Evolutionary conservation across 2,797 vertebrate genomes (phyloP).

Genomic region (Triplophysa bombifrons): DNA sequence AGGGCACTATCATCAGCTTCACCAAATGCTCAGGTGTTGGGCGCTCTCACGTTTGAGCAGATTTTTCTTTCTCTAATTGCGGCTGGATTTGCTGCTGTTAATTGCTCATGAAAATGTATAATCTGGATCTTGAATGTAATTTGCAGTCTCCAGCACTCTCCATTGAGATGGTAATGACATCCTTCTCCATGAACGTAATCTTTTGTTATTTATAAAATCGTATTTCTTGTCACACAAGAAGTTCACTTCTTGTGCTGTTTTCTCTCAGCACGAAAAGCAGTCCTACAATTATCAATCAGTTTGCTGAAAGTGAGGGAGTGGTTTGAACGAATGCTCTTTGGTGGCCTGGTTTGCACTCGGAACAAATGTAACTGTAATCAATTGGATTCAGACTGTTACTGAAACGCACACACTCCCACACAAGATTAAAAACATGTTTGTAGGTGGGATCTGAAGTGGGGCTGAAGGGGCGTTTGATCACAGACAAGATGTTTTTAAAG

Average conservation of each 20-base stretch:
- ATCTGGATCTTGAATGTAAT: conserved; percentile 51
- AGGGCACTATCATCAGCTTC: not conserved
- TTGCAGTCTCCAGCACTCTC: conserved; percentile 37
- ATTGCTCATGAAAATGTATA: conserved; percentile 56
- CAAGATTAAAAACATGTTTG: not conserved
- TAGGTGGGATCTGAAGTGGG: not conserved
- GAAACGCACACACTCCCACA: not conserved
- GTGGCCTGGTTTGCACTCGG: not conserved
- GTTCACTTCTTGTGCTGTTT: conserved; percentile 24
- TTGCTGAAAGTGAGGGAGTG: conserved; percentile 29
- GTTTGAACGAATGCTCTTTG: not conserved
- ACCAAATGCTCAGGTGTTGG: conserved; percentile 11
- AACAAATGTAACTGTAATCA: conserved; percentile 9
- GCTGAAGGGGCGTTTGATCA: not conserved
- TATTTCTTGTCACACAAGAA: conserved; percentile 45
- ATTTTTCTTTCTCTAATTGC: conserved; percentile 27
- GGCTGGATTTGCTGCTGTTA: conserved; percentile 53
- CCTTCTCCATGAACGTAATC: conserved; percentile 47
- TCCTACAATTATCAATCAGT: conserved; percentile 48
- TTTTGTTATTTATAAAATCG: conserved; percentile 46
- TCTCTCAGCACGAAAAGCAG: conserved; percentile 33
- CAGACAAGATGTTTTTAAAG: too few species aligned
- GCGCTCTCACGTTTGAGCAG: conserved; percentile 14
- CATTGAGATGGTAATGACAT: conserved; percentile 63
- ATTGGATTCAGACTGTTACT: not conserved